Conservation (phyloP, 2,888 invertebrate genomes). For the Xanthia icteritia region DNA sequence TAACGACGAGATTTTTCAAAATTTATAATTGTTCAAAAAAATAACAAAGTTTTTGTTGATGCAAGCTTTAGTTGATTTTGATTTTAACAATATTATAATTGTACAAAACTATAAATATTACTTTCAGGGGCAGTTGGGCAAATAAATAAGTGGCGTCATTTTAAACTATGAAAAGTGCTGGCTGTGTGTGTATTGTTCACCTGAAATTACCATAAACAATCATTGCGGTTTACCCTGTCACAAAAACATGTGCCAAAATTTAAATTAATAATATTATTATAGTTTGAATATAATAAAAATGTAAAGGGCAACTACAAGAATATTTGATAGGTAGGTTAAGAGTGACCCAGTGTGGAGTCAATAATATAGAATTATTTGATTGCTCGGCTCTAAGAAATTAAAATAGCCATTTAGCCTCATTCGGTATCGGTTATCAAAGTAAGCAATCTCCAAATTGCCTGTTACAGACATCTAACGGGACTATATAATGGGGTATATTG, state of each 20-base stretch:
- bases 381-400: constrained; percentile 43
- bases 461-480: constrained; percentile 46
- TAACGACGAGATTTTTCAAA: too few species aligned
- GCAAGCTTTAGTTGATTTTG: neutral
- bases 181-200: neutral
- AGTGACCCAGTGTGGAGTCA: neutral
- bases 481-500: constrained; percentile 15
- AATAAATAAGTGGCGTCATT: too few species aligned
- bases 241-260: neutral
- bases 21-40: too few species aligned
- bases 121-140: neutral
- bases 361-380: constrained; percentile 39
- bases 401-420: constrained; percentile 46
- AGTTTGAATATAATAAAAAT: neutral
- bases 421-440: constrained; percentile 56
- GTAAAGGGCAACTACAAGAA: neutral
- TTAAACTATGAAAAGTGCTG: too few species aligned
- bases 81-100: neutral
- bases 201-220: neutral
- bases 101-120: neutral
- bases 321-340: neutral
- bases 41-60: too few species aligned
- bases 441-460: constrained; percentile 58
- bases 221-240: neutral
- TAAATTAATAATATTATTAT: neutral